Conservation (phyloP, 30 jellyfish, hydroid and myxozoan genomes). For the Aurelia aurita region DNA sequence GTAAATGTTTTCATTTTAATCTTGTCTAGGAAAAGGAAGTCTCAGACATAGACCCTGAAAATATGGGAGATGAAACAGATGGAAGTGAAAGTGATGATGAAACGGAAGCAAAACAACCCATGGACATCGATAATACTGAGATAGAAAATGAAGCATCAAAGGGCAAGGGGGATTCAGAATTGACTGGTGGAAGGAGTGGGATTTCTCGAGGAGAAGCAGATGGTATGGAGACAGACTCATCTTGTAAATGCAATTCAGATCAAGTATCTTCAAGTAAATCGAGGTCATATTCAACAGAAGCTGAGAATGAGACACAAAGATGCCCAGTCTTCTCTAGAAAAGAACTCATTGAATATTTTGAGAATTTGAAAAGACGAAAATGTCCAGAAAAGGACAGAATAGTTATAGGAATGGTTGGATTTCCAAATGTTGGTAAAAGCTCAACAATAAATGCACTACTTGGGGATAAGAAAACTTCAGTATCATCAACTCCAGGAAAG, state of each 20-base stretch:
- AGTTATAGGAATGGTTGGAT: constrained; percentile 89
- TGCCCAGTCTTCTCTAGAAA: constrained; percentile 34
- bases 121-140: too few relatives aligned
- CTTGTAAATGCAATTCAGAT: too few relatives aligned
- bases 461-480: constrained; percentile 90
- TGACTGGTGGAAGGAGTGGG: background rate
- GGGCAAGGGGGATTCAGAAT: background rate
- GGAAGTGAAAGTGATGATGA: background rate
- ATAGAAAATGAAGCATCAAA: too few relatives aligned
- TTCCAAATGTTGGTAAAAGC: constrained; percentile 99
- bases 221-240: background rate
- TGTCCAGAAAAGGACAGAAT: constrained; percentile 48
- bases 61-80: background rate
- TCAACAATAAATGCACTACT: constrained; percentile 93
- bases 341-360: constrained; percentile 66
- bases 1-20: too few relatives aligned
- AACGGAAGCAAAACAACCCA: too few relatives aligned
- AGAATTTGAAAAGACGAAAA: constrained; percentile 30
- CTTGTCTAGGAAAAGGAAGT: background rate
- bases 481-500: constrained; percentile 98
- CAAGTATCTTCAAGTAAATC: too few relatives aligned
- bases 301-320: too few relatives aligned
- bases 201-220: background rate
- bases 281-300: too few relatives aligned
- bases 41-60: constrained; percentile 18